Percentiles rank a stretch among this genome's conserved stretches.
phyloP scores from a whole-genome alignment of 2,888 invertebrate genomes.

The Acanthosepion lycidas region DNA sequence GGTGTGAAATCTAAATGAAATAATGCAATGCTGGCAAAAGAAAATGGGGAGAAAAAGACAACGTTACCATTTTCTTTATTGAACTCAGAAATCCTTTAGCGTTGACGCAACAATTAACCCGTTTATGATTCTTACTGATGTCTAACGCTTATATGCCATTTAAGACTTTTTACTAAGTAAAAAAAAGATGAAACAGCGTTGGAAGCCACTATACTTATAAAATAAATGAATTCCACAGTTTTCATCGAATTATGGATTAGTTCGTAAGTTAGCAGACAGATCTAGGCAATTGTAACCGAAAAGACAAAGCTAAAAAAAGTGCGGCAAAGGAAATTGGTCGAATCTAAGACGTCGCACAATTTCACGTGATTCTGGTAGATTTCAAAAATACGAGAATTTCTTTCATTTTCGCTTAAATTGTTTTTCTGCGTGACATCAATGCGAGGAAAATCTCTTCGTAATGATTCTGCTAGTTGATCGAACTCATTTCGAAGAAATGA shows the following conservation, averaged over 20 bases:
- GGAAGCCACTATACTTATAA: neutral
- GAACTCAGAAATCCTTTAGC: too few species aligned
- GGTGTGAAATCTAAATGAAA: too few species aligned
- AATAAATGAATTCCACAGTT: neutral
- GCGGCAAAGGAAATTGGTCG: neutral
- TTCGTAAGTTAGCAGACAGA: neutral
- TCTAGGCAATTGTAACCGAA: neutral
- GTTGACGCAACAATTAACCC: too few species aligned
- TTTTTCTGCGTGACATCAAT: neutral
- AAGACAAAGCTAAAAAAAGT: neutral
- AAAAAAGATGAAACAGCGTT: neutral
- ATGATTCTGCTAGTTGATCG: neutral
- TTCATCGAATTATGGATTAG: neutral
- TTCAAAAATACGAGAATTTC: neutral
- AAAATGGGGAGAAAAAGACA: too few species aligned
- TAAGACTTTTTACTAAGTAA: neutral
- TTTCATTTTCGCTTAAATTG: neutral
- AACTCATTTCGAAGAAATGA: neutral
- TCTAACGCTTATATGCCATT: neutral
- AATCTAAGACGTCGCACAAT: neutral
- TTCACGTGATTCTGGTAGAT: neutral
- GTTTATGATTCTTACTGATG: too few species aligned
- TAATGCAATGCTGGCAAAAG: too few species aligned
- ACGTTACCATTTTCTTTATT: too few species aligned
- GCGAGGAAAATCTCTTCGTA: neutral